Base-by-base conservation (phyloP, 2,113 vertebrate species). In the Tricholaema leucomelas region DNA sequence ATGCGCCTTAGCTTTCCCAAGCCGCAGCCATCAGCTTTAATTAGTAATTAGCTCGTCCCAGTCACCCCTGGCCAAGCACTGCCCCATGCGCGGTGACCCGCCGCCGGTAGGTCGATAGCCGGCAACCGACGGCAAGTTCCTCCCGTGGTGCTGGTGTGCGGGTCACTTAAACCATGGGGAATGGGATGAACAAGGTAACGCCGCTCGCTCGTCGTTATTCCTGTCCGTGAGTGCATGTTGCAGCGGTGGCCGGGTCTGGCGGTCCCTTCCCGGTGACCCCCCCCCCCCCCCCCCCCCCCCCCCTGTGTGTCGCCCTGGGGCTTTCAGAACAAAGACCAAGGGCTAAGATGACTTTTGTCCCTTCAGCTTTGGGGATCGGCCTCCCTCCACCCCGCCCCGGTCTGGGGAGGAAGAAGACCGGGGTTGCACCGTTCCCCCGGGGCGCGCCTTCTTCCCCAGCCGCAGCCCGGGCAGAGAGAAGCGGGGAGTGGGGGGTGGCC, bases 151-250 rank as follows among this genome's bases (percentile, higher is more conserved):
- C 85, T 36, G 69, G 86, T 67, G 80, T 70, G 83, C 81, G 90
- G 93, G 74, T 77, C 52, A 90, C 94, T 85, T 79, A 76, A 74
- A 93, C 96, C 97, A 97, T 98, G 97, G 97, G 97, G 93, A 97
- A 97, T 97, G 97, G 97, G 93, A 97, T 98, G 97, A 97, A 96
- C 96, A 97, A 98, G 97, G 97, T 97, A 98, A 90, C 80, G 69
- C 88, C 27, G 82, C 72, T 64, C 27, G 85, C 76, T 69, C 69
- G 61, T 84, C 30, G 82, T 60, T n/a, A 10, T 82, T 54, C 27
- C 77, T 38, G 71, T 24, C 56, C 44, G 92, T 35, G 90, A 71
- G 90, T 88, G 73, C 78, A 55, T 83, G 91, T 15, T 50, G 48
- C 48, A 50, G 48, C 48, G 48, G 48, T 50, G 48, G 12, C 48